Percentiles rank a stretch among this genome's conserved stretches.
Conservation (phyloP, 2,113 vertebrate genomes). For the Pterocles orientalis region DNA sequence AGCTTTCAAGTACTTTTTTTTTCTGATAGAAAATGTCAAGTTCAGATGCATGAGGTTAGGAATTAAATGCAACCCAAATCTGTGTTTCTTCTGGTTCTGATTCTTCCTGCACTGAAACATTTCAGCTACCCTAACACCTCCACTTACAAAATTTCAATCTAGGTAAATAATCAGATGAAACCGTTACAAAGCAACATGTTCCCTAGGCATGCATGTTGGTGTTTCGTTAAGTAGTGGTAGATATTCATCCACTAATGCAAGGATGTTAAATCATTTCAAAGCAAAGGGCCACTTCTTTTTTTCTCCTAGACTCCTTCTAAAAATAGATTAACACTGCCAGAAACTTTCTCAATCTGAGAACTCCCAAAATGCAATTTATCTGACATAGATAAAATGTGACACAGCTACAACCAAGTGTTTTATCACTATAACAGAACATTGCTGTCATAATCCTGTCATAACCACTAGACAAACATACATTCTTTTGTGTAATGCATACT, state of each 20-base stretch:
- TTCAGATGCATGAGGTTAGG: background rate
- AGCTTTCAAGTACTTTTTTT: background rate
- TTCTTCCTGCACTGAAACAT: background rate
- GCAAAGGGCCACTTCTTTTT: background rate
- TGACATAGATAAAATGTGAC: background rate
- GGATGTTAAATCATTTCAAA: conserved; percentile 15
- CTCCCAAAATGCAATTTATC: background rate
- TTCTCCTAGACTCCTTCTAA: background rate
- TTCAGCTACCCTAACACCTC: background rate
- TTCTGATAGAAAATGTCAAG: background rate
- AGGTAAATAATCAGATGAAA: background rate
- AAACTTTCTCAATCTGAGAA: conserved; percentile 5
- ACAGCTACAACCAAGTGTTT: background rate
- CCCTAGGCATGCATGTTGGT: background rate
- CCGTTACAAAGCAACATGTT: background rate
- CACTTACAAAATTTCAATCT: background rate
- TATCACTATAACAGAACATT: background rate
- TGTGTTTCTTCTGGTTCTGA: background rate
- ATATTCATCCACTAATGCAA: background rate
- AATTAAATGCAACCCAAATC: background rate
- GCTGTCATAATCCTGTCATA: background rate
- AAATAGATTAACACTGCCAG: background rate
- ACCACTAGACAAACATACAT: background rate
- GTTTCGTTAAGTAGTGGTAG: conserved; percentile 6
- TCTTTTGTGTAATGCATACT: background rate